Conservation (phyloP, 1,140 invertebrate species). For the Steinernema feltiae region DNA sequence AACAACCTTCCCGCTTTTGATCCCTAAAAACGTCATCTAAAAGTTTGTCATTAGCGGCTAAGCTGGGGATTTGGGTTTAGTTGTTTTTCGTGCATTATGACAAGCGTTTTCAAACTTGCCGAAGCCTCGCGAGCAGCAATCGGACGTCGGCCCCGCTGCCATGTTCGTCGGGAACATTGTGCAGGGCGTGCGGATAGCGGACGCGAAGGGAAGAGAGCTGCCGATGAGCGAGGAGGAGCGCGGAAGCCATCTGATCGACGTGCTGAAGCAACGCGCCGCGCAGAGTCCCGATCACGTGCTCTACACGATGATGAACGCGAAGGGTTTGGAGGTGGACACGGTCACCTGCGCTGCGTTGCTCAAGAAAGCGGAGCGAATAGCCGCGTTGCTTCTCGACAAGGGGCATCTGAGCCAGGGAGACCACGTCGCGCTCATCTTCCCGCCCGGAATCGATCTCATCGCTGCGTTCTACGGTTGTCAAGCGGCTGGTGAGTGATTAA, state of each 20-base stretch:
- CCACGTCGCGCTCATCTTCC: conserved; percentile 96
- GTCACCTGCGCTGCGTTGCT: conserved; percentile 89
- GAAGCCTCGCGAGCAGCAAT: conserved; percentile 88
- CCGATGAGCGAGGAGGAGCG: conserved; percentile 33
- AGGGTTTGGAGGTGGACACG: conserved; percentile 77
- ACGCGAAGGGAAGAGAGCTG: conserved; percentile 67
- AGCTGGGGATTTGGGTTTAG: too few relatives aligned
- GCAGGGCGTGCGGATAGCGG: conserved; percentile 84
- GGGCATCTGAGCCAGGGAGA: conserved; percentile 87
- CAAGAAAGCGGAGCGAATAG: conserved; percentile 90
- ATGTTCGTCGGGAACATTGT: conserved; percentile 99
- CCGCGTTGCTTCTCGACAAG: conserved; percentile 82
- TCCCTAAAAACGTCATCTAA: too few relatives aligned
- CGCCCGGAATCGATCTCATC: conserved; percentile 90
- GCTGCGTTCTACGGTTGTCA: conserved; percentile 98
- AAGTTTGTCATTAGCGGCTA: too few relatives aligned
- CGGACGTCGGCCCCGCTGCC: conserved; percentile 71
- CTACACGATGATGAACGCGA: conserved; percentile 88
- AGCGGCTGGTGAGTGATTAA: conserved; percentile 81
- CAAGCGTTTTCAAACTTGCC: too few relatives aligned
- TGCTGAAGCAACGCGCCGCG: conserved; percentile 84
- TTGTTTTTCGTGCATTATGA: too few relatives aligned
- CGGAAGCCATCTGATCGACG: conserved; percentile 85
- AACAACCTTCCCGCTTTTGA: too few relatives aligned
- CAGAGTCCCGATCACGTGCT: conserved; percentile 94